These are phyloP conservation scores for Lutjanus erythropterus DNA, from an alignment of 2,113 vertebrate species.

Conservation along the genomic window DNA sequence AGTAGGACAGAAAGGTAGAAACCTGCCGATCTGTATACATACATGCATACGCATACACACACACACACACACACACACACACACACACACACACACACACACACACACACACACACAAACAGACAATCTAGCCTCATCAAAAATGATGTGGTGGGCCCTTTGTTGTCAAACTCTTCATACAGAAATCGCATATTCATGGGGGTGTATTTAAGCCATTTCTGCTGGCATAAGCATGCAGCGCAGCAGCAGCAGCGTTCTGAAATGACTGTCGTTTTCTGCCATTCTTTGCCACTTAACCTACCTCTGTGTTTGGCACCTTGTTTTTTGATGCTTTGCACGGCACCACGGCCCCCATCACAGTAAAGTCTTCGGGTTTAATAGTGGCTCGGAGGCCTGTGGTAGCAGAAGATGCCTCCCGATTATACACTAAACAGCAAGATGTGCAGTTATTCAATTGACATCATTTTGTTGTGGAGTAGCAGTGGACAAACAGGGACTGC, in stretches of 20 bases:
- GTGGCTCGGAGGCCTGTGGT: constrained; percentile 72
- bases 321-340: constrained; percentile 70
- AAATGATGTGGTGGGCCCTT: constrained; percentile 75
- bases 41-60: no score
- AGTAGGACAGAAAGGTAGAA: constrained; percentile 67
- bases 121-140: constrained; percentile 75
- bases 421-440: constrained; percentile 72
- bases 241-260: constrained; percentile 67
- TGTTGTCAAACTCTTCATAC: constrained; percentile 84
- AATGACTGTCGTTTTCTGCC: constrained; percentile 65
- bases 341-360: constrained; percentile 46
- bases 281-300: constrained; percentile 76
- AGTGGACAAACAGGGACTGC: constrained; percentile 70
- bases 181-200: constrained; percentile 82
- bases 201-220: constrained; percentile 85
- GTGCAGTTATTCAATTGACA: constrained; percentile 75
- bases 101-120: constrained; percentile 29
- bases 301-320: constrained; percentile 67
- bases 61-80: constrained; percentile 28
- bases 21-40: constrained; percentile 27
- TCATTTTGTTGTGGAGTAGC: constrained; percentile 62
- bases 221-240: constrained; percentile 85
- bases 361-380: constrained; percentile 70
- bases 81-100: constrained; percentile 36
- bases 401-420: constrained; percentile 47